Evolutionary conservation across 2,113 vertebrate genomes (phyloP).

Genomic region (Anser cygnoides): DNA sequence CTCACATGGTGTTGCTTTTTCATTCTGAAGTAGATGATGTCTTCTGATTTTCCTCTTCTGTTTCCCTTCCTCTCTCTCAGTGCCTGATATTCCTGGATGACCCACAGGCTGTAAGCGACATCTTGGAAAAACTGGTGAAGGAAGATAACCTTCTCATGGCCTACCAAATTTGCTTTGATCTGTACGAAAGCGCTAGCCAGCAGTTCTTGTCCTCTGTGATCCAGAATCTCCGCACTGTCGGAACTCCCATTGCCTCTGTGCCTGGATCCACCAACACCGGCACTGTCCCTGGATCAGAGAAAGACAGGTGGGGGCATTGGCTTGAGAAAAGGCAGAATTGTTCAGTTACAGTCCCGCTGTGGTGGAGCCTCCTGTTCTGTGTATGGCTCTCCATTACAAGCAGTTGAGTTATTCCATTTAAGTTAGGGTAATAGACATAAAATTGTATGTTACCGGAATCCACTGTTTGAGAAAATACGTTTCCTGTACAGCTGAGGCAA

Average conservation of each 20-base stretch:
- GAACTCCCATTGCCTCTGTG: slow-evolving; percentile 92
- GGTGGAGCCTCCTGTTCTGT: background rate
- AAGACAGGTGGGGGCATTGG: slow-evolving; percentile 82
- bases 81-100: slow-evolving; percentile 99
- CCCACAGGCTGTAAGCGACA: slow-evolving; percentile 97
- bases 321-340: background rate
- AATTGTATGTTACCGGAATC: background rate
- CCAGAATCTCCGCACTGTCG: slow-evolving; percentile 93
- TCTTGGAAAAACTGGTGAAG: slow-evolving; percentile 97
- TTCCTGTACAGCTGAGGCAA: background rate
- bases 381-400: background rate
- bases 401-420: background rate
- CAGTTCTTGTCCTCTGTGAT: slow-evolving; percentile 98
- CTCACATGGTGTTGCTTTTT: background rate
- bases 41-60: background rate
- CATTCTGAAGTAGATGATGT: background rate
- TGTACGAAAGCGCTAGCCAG: slow-evolving; percentile 98
- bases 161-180: slow-evolving; percentile 98
- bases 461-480: background rate
- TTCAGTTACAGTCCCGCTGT: background rate
- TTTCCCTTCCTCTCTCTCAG: slow-evolving; percentile 66
- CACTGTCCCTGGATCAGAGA: slow-evolving; percentile 88
- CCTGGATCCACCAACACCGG: slow-evolving; percentile 97
- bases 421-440: background rate
- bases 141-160: slow-evolving; percentile 99